These are phyloP conservation scores for Agonopterix alstromeriana DNA, from an alignment of 2,888 invertebrate genomes.

Conservation along the genomic window DNA sequence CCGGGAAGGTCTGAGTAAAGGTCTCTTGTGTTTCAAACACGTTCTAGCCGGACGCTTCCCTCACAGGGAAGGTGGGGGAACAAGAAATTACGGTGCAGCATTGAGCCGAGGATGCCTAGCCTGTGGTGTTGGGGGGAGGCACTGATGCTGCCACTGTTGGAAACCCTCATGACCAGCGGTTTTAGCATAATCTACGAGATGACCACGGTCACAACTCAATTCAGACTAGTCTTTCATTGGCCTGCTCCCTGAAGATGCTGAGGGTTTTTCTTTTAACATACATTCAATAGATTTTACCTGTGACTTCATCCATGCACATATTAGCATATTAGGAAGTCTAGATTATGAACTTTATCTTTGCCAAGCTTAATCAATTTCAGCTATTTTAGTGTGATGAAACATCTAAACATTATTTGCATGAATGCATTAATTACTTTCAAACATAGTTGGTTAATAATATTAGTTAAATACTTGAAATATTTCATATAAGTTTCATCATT, in stretches of 20 bases:
- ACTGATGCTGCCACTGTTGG: constrained; percentile 74
- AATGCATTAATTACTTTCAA: too few species aligned
- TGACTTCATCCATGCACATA: background rate
- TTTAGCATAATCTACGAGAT: constrained; percentile 88
- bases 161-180: constrained; percentile 83
- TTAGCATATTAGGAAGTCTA: background rate
- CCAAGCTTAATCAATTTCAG: too few species aligned
- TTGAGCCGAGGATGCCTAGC: constrained; percentile 70
- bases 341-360: background rate
- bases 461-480: too few species aligned
- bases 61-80: constrained; percentile 81
- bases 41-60: constrained; percentile 84
- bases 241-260: constrained; percentile 63
- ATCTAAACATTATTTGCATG: too few species aligned
- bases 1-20: constrained; percentile 91
- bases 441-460: too few species aligned
- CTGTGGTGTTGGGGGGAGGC: constrained; percentile 63
- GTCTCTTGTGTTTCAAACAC: constrained; percentile 68
- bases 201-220: constrained; percentile 83
- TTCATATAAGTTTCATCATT: background rate
- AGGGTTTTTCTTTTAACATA: constrained; percentile 36
- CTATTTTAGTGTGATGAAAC: too few species aligned
- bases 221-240: constrained; percentile 90
- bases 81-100: constrained; percentile 80
- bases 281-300: background rate